A percentile compares a stretch with the other conserved stretches of the same genome.
Evolutionary conservation across 2,797 vertebrate genomes (phyloP).

Genomic region (Picus viridis): DNA sequence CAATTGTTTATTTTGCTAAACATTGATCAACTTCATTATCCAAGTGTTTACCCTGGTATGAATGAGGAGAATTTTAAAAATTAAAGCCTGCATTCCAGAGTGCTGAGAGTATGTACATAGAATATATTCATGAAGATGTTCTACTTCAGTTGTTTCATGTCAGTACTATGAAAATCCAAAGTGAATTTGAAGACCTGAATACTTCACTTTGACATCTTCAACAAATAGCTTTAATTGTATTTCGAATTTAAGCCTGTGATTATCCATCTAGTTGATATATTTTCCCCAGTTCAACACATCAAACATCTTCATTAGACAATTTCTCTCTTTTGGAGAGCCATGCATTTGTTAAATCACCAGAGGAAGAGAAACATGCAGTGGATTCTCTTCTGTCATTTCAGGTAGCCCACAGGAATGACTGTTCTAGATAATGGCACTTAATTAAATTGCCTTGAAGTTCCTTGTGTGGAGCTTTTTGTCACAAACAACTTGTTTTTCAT

Average conservation of each 20-base stretch:
- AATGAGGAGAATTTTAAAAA: constrained; percentile 22
- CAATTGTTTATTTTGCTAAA: constrained; percentile 12
- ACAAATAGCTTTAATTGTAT: neutral
- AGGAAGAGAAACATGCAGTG: neutral
- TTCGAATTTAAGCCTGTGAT: neutral
- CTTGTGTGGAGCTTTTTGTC: neutral
- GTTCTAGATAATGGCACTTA: neutral
- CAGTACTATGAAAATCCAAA: neutral
- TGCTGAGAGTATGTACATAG: rapidly evolving
- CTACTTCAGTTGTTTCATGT: neutral
- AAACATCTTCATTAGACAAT: neutral
- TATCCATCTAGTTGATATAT: neutral
- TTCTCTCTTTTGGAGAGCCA: neutral
- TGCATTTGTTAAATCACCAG: neutral
- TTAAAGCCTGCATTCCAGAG: constrained; percentile 9
- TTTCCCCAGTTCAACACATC: neutral
- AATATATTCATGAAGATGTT: neutral
- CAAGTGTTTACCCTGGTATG: neutral
- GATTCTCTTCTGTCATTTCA: neutral
- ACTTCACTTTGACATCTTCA: neutral
- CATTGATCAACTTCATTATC: constrained; percentile 21
- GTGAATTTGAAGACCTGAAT: neutral
- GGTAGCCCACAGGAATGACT: neutral
- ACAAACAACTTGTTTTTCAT: neutral
- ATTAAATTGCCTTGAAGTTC: neutral